These are phyloP conservation scores for Psittacara wagleri DNA, from an alignment of 2,113 vertebrate genomes.

Conservation along the genomic window DNA sequence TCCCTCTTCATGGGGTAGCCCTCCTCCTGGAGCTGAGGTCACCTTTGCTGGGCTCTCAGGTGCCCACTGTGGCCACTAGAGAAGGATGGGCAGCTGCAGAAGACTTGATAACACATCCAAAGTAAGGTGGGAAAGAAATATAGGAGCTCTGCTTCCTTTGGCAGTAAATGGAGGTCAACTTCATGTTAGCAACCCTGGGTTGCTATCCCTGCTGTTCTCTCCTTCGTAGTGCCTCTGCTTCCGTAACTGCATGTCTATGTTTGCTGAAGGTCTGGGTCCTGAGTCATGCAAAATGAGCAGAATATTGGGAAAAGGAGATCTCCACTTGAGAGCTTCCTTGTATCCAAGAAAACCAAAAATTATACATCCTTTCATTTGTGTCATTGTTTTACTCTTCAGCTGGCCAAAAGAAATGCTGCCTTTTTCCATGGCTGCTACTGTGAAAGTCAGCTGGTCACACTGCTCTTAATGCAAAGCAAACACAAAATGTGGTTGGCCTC, in stretches of 20 bases:
- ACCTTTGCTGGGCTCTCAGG: background rate
- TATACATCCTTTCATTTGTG: background rate
- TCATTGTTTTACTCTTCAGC: background rate
- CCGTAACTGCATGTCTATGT: background rate
- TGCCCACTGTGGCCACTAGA: background rate
- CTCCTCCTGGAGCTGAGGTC: background rate
- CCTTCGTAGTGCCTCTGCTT: background rate
- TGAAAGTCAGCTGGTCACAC: background rate
- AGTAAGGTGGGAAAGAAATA: background rate
- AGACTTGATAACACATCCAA: background rate
- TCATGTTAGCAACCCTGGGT: background rate
- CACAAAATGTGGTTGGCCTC: background rate
- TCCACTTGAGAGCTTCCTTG: background rate
- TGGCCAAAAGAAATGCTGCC: background rate
- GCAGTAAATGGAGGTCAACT: background rate
- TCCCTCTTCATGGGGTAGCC: accelerated
- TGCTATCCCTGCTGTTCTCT: background rate
- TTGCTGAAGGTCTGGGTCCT: background rate
- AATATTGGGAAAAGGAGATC: background rate
- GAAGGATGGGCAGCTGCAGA: background rate
- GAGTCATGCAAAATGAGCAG: background rate
- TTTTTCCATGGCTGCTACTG: background rate
- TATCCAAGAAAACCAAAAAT: background rate
- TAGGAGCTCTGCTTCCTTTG: background rate
- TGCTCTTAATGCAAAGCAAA: background rate